A percentile compares a stretch with the other conserved stretches of the same genome.
Conservation (phyloP, 2,888 invertebrate genomes). For the Strigamia crassipes region DNA sequence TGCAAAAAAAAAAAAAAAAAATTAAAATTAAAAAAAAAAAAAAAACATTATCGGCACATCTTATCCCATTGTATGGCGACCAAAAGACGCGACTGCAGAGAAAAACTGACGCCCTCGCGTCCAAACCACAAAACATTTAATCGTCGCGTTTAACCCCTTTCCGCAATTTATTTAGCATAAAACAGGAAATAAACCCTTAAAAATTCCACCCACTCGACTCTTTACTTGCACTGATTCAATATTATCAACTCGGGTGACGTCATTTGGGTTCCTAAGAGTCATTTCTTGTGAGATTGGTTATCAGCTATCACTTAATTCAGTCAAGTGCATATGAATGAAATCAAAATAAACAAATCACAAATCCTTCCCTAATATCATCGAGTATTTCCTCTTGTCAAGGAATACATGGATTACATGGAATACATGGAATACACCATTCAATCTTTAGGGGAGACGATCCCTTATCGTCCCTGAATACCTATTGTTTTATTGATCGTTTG, state of each 20-base stretch:
- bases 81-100: neutral
- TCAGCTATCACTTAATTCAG: neutral
- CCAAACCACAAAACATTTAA: conserved; percentile 15
- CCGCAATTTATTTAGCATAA: neutral
- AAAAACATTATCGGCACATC: conserved; percentile 1
- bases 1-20: neutral
- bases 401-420: neutral
- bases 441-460: neutral
- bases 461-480: neutral
- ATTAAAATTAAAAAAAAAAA: neutral
- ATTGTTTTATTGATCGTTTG: neutral
- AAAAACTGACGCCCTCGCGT: conserved; percentile 1
- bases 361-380: neutral
- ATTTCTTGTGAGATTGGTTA: neutral
- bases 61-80: conserved; percentile 13
- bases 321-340: neutral
- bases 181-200: neutral
- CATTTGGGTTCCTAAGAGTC: neutral
- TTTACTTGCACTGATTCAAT: conserved; percentile 15
- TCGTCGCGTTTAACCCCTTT: neutral
- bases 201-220: conserved; percentile 7
- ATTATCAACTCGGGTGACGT: neutral
- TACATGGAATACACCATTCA: neutral
- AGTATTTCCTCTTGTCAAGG: neutral
- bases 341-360: neutral